Base-by-base conservation (phyloP, 2,113 vertebrate genomes). In the Parotia lawesii region DNA sequence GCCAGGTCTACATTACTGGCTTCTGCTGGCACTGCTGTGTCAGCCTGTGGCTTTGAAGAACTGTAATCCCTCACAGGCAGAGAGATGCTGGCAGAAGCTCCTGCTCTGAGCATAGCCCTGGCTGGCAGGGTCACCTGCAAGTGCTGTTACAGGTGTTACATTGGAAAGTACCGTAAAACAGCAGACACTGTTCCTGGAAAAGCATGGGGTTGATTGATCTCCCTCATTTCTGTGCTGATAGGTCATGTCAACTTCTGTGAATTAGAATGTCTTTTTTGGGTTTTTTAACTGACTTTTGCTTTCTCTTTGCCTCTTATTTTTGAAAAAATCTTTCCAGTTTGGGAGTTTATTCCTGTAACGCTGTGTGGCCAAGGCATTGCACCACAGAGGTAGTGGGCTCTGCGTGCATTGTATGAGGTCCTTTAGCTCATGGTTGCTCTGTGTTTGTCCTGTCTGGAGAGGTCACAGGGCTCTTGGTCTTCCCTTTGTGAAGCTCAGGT, bases 381-480 rank as follows among this genome's bases (percentile, higher is more conserved):
- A 12, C 24, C 6, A 17, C 11, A 16, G 60, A 50, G 37, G 10
- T 33, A 18, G 15, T 71, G 40, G 45, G 15, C 18, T 85, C 42
- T 1, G 1, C 0, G 0, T 62, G 54, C 2, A 0, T 44, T 6
- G 1, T n/a, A 10, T 50, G 20, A 7, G 3, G 28, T 73, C 10
- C 58, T 82, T 85, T 8, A 42, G 11, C 54, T 87, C 19, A 1
- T 2, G 8, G 20, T 48, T 51, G 20, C 23, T 81, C 37, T 82
- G 27, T 35, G 13, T 24, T 85, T 8, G 2, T 37, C 10, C 9
- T 45, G 27, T 56, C 28, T 11, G 12, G 58, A 60, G 47, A 58
- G 27, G 38, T 57, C 14, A 16, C 5, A n/a, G 16, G 27, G 37
- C 20, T 40, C 22, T 51, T 1, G 0, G 10, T 48, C 20, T 61